Percentiles rank a stretch among this genome's conserved stretches.
These are phyloP conservation scores for Danio kyathit DNA, from an alignment of 2,797 vertebrate species.

Conservation along the genomic window DNA sequence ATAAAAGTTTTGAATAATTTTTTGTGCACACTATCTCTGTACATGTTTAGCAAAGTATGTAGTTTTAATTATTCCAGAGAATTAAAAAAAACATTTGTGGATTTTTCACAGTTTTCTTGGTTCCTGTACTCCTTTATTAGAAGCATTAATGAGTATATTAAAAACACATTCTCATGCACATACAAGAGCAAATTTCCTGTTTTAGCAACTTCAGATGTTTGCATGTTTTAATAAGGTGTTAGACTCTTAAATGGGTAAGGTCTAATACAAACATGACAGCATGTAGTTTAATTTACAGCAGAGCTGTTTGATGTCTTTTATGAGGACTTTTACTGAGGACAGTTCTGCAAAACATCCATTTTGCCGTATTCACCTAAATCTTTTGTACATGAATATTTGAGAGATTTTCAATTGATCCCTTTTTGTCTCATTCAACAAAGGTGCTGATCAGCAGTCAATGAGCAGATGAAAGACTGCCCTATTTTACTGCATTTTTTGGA, in stretches of 20 bases:
- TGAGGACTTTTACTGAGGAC: constrained; percentile 63
- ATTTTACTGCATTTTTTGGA: neutral
- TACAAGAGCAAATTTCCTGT: constrained; percentile 23
- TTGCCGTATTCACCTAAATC: neutral
- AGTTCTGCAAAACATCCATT: constrained; percentile 52
- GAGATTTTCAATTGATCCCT: neutral
- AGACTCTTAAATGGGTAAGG: constrained; percentile 60
- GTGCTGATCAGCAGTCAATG: neutral
- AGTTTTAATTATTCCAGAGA: neutral
- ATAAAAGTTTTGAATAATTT: neutral
- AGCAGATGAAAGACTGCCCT: constrained; percentile 2
- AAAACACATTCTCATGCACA: constrained; percentile 8
- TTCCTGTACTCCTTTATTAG: neutral
- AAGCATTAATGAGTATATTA: neutral
- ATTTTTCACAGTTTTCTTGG: neutral
- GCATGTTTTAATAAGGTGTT: constrained; percentile 66
- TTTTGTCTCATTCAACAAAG: constrained; percentile 3
- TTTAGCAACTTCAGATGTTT: constrained; percentile 39
- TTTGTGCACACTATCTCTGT: neutral
- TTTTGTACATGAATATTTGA: neutral
- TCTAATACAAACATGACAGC: constrained; percentile 47
- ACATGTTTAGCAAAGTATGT: neutral
- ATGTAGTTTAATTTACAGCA: constrained; percentile 55
- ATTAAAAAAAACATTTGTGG: neutral
- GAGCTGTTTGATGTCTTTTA: constrained; percentile 75